Evolutionary conservation across 2,113 vertebrate genomes (phyloP), one percentile per base, ranked within the genome.

Genomic region (Rostratula benghalensis): DNA sequence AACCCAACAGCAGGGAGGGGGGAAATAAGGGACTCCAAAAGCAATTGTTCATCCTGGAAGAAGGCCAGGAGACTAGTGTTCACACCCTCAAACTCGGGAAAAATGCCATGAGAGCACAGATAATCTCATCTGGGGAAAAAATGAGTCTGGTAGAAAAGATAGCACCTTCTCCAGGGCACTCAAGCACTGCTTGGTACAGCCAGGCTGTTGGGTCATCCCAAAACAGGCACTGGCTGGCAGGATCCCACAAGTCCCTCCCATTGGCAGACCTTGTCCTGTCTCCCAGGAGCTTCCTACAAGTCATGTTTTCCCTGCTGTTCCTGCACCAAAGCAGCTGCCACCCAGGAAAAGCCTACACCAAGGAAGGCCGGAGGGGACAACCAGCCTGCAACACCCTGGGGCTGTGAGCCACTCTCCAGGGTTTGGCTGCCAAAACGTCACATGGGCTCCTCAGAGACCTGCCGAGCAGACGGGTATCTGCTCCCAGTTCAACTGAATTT

Each of bases 41-140:
- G 43, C 6, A 0, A 93, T 93, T 22, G 3, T 45, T 95, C 53
- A 61, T 77, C 24, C 73, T 96, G 90, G 89, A 95, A 93, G 48
- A 30, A 13, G 35, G 86, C 92, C 95, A 96, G 83, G 33, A 93
- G 71, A 86, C 85, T 43, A 79, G 64, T 92, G 94, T 93, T 95
- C 95, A 92, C 95, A 92, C 88, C 74, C 84, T 68, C 71, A 68
- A 80, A 78, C 73, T 83, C 3, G 10, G 88, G 81, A 89, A 92
- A 69, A 92, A 51, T 3, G 21, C 76, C 61, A 89, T 7, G 3
- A 81, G 76, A 93, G 17, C 31, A 60, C 48, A 69, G 65, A 87
- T 74, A 83, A 70, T 20, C 53, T 60, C 76, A 87, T 87, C 80
- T 71, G 56, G 71, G 50, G 41, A 64, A 64, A 41, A 89, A 92